These are phyloP conservation scores for Adela reaumurella DNA, from an alignment of 2,888 invertebrate genomes.

Conservation along the genomic window DNA sequence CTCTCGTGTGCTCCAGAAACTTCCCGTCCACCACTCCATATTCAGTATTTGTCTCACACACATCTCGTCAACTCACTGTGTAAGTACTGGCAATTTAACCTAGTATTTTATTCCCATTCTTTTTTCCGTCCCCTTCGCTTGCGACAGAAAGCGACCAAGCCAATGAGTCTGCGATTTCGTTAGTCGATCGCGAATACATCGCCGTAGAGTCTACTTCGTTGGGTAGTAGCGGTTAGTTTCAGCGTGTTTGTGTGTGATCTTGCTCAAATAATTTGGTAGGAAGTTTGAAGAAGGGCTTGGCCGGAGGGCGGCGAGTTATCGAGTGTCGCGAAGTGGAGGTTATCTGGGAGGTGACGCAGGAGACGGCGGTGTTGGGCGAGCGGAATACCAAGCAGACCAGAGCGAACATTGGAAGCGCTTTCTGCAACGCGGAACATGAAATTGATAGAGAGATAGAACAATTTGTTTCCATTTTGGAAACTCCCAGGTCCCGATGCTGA, in stretches of 20 bases:
- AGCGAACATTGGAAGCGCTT: not conserved
- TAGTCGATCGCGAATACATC: no score
- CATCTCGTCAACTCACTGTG: constrained; percentile 23
- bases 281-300: constrained; percentile 38
- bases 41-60: constrained; percentile 26
- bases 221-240: not conserved
- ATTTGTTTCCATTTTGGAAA: no score
- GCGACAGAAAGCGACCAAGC: constrained; percentile 7
- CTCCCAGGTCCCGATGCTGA: no score
- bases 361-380: not conserved
- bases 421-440: no score
- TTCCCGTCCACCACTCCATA: constrained; percentile 16
- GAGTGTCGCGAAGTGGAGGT: constrained; percentile 22
- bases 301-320: constrained; percentile 36
- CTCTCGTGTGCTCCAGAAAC: not conserved
- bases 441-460: no score
- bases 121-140: constrained; percentile 15
- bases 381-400: not conserved
- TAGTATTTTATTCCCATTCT: constrained; percentile 8
- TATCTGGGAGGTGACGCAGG: constrained; percentile 1
- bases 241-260: constrained; percentile 13
- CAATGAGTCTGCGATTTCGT: no score
- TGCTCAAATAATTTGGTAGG: constrained; percentile 48
- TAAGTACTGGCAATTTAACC: constrained; percentile 29
- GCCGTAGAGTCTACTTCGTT: not conserved